Evolutionary conservation across 2,797 vertebrate species (phyloP).

Genomic region (Mycteria americana): DNA sequence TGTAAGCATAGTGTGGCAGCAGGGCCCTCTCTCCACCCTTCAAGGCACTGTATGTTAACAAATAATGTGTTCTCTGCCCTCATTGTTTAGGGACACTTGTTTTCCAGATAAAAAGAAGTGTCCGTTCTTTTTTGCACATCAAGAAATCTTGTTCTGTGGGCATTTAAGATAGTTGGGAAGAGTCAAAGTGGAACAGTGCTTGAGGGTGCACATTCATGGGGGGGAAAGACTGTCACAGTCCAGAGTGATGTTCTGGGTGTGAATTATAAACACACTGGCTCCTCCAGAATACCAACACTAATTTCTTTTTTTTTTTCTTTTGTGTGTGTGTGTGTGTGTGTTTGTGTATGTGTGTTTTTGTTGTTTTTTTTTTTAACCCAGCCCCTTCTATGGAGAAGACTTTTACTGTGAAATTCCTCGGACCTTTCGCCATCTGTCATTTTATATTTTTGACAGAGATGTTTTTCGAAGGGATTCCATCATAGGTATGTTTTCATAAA

Average conservation of each 20-base stretch:
- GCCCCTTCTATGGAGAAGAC: conserved; percentile 98
- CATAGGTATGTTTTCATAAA: conserved; percentile 85
- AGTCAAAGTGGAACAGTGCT: not conserved
- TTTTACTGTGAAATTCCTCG: conserved; percentile 99
- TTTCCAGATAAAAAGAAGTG: not conserved
- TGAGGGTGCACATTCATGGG: not conserved
- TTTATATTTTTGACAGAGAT: conserved; percentile 98
- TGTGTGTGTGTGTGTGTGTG: not conserved
- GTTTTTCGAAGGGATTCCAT: conserved; percentile 99
- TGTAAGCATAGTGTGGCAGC: not conserved
- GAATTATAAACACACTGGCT: not conserved
- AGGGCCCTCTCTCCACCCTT: not conserved
- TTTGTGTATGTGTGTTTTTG: not conserved
- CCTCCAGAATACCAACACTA: conserved; percentile 4
- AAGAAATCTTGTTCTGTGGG: not conserved
- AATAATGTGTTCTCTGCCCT: not conserved
- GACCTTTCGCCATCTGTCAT: conserved; percentile 95
- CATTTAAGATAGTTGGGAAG: not conserved
- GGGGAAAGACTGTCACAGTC: not conserved
- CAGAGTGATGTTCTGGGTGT: not conserved
- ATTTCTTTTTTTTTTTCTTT: not conserved
- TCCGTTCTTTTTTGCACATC: not conserved
- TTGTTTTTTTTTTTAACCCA: conserved; percentile 57
- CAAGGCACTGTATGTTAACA: not conserved
- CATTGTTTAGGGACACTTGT: not conserved